These are phyloP conservation scores for Melanostigma gelatinosum DNA, from an alignment of 2,113 vertebrate species.

Conservation along the genomic window DNA sequence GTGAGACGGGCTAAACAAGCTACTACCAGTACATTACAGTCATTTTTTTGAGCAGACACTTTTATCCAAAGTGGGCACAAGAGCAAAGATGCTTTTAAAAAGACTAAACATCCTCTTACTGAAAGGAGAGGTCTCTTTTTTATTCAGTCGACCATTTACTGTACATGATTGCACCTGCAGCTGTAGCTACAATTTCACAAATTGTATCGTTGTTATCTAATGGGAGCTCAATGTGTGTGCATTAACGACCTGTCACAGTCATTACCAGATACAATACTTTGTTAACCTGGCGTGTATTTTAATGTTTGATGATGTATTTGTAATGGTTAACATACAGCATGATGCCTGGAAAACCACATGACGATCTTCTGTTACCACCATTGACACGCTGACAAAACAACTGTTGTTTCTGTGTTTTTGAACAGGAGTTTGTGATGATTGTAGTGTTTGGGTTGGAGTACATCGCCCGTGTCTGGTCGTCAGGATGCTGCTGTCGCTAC, in stretches of 20 bases:
- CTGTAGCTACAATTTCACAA: slow-evolving; percentile 25
- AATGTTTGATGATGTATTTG: background rate
- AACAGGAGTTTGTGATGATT: slow-evolving; percentile 98
- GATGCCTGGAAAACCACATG: background rate
- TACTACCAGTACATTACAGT: too few species aligned
- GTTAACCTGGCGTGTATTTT: slow-evolving; percentile 9
- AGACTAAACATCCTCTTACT: background rate
- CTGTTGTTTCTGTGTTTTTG: slow-evolving; percentile 4
- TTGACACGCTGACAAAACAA: background rate
- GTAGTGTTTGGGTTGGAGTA: slow-evolving; percentile 98
- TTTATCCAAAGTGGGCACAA: background rate
- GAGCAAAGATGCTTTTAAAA: slow-evolving; percentile 27
- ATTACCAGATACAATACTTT: background rate
- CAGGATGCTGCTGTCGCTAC: slow-evolving; percentile 95
- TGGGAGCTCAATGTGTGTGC: slow-evolving; percentile 12
- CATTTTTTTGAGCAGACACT: too few species aligned
- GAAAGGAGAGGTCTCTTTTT: slow-evolving; percentile 14
- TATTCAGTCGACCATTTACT: slow-evolving; percentile 1
- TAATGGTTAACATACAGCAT: background rate
- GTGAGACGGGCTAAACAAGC: background rate
- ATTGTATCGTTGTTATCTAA: slow-evolving; percentile 43
- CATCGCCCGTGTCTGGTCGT: slow-evolving; percentile 96
- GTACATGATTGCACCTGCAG: slow-evolving; percentile 5
- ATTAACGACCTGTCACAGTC: slow-evolving; percentile 14
- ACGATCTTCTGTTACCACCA: background rate